Conservation (phyloP, 2,797 vertebrate species). For the Ispidina lecontei region DNA sequence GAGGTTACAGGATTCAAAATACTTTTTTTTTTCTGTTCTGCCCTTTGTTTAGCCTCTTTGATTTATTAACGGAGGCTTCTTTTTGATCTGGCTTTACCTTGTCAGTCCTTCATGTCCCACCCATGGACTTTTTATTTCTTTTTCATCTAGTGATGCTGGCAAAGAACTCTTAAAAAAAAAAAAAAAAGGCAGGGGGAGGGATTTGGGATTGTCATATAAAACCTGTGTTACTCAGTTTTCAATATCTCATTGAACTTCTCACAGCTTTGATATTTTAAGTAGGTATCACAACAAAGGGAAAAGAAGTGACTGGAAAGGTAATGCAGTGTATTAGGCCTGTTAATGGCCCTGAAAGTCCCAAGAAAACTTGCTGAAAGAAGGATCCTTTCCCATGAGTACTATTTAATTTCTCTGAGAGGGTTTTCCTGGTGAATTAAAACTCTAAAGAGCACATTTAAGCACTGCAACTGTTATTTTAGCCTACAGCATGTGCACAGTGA, state of each 20-base stretch:
- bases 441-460: conserved; percentile 61
- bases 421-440: conserved; percentile 72
- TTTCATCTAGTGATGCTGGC: conserved; percentile 82
- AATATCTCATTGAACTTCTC: conserved; percentile 89
- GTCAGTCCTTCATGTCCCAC: conserved; percentile 83
- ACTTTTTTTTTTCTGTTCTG: conserved; percentile 46
- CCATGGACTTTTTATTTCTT: conserved; percentile 82
- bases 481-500: not conserved
- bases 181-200: conserved; percentile 68
- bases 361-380: conserved; percentile 76
- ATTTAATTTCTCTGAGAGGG: conserved; percentile 84
- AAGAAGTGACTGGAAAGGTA: conserved; percentile 83
- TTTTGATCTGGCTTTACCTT: conserved; percentile 85
- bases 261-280: conserved; percentile 93
- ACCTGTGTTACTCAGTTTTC: conserved; percentile 91
- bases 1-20: conserved; percentile 73
- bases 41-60: conserved; percentile 82
- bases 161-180: conserved; percentile 60
- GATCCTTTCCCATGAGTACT: conserved; percentile 82
- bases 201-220: conserved; percentile 87
- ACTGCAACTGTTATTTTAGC: not conserved
- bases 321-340: conserved; percentile 75
- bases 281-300: conserved; percentile 88
- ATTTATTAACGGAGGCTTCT: conserved; percentile 82
- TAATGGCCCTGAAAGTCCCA: conserved; percentile 73